Base-by-base conservation (phyloP, 2,797 vertebrate species). In the Chaetodon trifasciatus region DNA sequence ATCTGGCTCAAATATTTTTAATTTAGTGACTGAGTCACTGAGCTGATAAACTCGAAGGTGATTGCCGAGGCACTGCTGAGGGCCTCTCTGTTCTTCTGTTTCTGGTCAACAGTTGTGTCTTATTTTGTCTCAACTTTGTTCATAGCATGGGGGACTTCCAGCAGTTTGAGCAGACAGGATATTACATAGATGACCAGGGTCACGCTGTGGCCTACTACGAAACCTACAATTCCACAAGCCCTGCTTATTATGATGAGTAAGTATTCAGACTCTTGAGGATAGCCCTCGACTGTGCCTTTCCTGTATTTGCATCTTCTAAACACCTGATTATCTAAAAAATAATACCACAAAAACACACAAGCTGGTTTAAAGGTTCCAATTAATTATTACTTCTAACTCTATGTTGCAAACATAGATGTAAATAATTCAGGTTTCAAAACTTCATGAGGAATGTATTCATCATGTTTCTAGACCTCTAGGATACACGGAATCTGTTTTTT, bases 91-190 rank as follows among this genome's bases (percentile, higher is more conserved):
- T 52, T 39, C 15, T 52, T 69, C 17, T 68, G 37, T 44, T 40
- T 50, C 8, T 44, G 6, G 1, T 64, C 10, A 21, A 57, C 42
- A 44, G 8, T 57, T 61, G 16, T 63, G 10, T 76, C 40, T 12
- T 49, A 6, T 24, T 42, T 56, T 50, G 19, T 70, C 4, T 32
- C 42, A 12, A 12, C 9, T 35, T n/a, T 74, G 60, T 72, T 69
- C 28, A 40, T 68, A 97, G 95, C 84, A 97, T 97, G 97, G 94
- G 95, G 21, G 92, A 95, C 84, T 94, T 96, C 21, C 94, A 94
- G 40, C 93, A 95, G 86, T 93, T 95, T 89, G 93, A 97, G 35
- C 72, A 93, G 58, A 96, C 97, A 67, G 94, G 94, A 85, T 98
- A 97, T 79, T 92, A 93, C 58, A 92, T 95, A 50, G 95, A 97